Evolutionary conservation across 2,888 invertebrate genomes (phyloP).

Genomic region (Dusona sp.): DNA sequence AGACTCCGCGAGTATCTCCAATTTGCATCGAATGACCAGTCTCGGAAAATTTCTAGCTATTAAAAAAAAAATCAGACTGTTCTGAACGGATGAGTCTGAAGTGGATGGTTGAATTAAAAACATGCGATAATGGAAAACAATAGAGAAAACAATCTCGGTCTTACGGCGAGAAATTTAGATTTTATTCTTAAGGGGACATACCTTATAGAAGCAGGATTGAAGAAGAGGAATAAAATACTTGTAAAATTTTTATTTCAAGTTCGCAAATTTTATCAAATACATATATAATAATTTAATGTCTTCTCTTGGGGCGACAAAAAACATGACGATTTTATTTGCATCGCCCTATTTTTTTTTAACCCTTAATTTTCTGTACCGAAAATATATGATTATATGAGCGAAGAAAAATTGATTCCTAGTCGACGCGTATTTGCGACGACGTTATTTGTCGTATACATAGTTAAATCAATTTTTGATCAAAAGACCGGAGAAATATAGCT

Average conservation of each 20-base stretch:
- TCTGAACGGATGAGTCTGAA: background rate
- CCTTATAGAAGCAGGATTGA: too few relatives aligned
- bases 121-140: background rate
- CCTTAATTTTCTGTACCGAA: background rate
- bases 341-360: too few relatives aligned
- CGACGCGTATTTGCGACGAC: conserved; percentile 13
- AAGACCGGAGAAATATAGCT: conserved; percentile 31
- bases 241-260: too few relatives aligned
- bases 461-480: conserved; percentile 57
- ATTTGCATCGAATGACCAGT: conserved; percentile 1
- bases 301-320: too few relatives aligned
- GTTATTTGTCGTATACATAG: conserved; percentile 33
- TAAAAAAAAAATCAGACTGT: background rate
- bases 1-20: conserved; percentile 2
- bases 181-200: too few relatives aligned
- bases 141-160: conserved; percentile 4
- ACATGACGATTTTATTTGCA: too few relatives aligned
- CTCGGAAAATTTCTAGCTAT: conserved; percentile 6
- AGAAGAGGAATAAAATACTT: too few relatives aligned
- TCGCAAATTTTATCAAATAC: too few relatives aligned
- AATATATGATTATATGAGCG: background rate
- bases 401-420: conserved; percentile 49
- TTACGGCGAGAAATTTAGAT: conserved; percentile 13
- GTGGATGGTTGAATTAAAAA: background rate
- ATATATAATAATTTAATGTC: too few relatives aligned